These are phyloP conservation scores for Drosophila murphyi DNA, from an alignment of 1,140 invertebrate species.

Conservation along the genomic window DNA sequence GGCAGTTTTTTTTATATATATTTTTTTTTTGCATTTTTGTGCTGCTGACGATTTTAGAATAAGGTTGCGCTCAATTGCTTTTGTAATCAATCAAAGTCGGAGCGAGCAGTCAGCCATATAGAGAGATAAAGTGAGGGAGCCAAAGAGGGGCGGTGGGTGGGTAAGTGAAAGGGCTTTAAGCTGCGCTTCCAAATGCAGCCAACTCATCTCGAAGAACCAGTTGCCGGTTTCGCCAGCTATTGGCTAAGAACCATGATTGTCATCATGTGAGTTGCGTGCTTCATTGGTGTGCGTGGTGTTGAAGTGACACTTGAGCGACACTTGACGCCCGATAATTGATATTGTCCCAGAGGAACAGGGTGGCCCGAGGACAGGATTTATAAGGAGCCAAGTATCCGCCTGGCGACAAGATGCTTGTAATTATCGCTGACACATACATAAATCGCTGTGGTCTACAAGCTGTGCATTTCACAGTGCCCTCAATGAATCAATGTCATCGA, in stretches of 20 bases:
- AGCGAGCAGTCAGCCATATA: slow-evolving; percentile 31
- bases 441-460: slow-evolving; percentile 17
- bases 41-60: slow-evolving; percentile 21
- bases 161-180: background rate
- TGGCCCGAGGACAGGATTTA: background rate
- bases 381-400: slow-evolving; percentile 14
- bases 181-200: slow-evolving; percentile 44
- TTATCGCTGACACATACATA: slow-evolving; percentile 59
- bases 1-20: slow-evolving; percentile 1
- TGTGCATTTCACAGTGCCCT: slow-evolving; percentile 3
- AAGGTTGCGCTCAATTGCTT: slow-evolving; percentile 72
- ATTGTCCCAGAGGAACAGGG: slow-evolving; percentile 42
- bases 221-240: background rate
- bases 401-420: slow-evolving; percentile 60
- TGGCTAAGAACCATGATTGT: slow-evolving; percentile 35
- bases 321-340: slow-evolving; percentile 78
- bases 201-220: slow-evolving; percentile 36
- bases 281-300: slow-evolving; percentile 60
- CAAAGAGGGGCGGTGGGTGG: slow-evolving; percentile 3
- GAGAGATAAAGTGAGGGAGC: slow-evolving; percentile 1
- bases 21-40: background rate
- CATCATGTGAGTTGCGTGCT: slow-evolving; percentile 39
- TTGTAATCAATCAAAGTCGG: slow-evolving; percentile 79
- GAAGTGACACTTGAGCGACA: slow-evolving; percentile 79
- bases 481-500: slow-evolving; percentile 28